Percentiles rank a stretch among this genome's conserved stretches.
These are phyloP conservation scores for Cryptus viduatorius DNA, from an alignment of 2,888 invertebrate species.

Conservation along the genomic window DNA sequence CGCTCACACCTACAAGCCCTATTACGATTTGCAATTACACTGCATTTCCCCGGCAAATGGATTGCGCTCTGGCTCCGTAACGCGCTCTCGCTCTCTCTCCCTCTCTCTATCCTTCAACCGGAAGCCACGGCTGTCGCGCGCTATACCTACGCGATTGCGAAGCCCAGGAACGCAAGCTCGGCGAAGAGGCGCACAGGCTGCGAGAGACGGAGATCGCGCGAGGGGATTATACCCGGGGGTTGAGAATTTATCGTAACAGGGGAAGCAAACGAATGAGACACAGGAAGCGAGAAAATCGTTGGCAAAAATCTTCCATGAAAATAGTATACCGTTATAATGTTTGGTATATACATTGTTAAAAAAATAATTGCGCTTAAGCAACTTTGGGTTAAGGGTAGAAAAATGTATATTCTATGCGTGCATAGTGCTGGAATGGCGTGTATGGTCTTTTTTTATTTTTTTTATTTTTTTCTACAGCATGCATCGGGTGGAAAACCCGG, in stretches of 20 bases:
- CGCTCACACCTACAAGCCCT: slow-evolving; percentile 74
- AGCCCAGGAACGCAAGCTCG: slow-evolving; percentile 47
- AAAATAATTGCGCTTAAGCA: background rate
- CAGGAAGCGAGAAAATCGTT: slow-evolving; percentile 24
- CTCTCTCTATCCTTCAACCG: slow-evolving; percentile 49
- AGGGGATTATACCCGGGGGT: slow-evolving; percentile 67
- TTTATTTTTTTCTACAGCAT: background rate
- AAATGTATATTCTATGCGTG: background rate
- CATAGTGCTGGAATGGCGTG: background rate
- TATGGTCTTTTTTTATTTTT: background rate
- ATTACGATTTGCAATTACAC: slow-evolving; percentile 84
- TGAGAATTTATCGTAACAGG: slow-evolving; percentile 68
- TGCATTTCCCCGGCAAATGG: slow-evolving; percentile 82
- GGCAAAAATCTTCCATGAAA: slow-evolving; percentile 28
- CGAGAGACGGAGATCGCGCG: slow-evolving; percentile 67
- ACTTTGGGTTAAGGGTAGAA: background rate
- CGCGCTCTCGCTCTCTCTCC: slow-evolving; percentile 53
- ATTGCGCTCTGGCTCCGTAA: slow-evolving; percentile 70
- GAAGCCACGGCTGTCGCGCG: slow-evolving; percentile 23
- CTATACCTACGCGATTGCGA: slow-evolving; percentile 56
- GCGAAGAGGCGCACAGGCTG: slow-evolving; percentile 48
- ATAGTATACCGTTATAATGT: background rate
- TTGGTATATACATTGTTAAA: background rate
- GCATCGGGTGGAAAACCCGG: slow-evolving; percentile 13
- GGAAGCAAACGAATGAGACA: slow-evolving; percentile 51